These are phyloP conservation scores for Anthoptus insignis DNA, from an alignment of 2,888 invertebrate genomes.

Conservation along the genomic window DNA sequence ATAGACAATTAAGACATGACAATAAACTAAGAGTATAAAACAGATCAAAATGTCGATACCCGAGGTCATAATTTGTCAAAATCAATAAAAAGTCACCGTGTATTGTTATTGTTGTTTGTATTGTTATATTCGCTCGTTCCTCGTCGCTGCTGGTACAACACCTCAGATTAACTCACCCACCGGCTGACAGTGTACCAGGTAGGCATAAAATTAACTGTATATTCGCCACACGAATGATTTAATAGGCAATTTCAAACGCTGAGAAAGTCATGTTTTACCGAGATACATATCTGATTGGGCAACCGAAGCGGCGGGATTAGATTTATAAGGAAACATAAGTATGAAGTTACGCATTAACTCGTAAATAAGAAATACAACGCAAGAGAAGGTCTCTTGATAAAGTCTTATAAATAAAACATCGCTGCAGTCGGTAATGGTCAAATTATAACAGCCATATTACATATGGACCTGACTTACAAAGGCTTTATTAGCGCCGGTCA, in stretches of 20 bases:
- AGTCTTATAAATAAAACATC: conserved; percentile 16
- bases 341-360: not conserved
- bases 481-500: not conserved
- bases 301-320: conserved; percentile 1
- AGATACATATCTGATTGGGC: conserved; percentile 15
- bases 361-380: not conserved
- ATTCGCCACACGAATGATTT: conserved; percentile 35
- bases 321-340: conserved; percentile 12
- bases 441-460: not conserved
- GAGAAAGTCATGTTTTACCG: conserved; percentile 40
- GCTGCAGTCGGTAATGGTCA: conserved; percentile 11
- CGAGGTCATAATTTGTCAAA: not conserved
- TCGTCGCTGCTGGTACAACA: not conserved
- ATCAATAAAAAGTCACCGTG: not conserved
- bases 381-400: conserved; percentile 6
- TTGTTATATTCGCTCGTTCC: not conserved
- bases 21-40: not conserved
- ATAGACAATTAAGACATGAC: not conserved
- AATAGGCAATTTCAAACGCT: conserved; percentile 42
- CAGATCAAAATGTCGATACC: too few species aligned
- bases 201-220: conserved; percentile 20
- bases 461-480: not conserved
- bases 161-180: conserved; percentile 4
- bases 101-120: not conserved
- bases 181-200: conserved; percentile 11